Evolutionary conservation across 2,113 vertebrate genomes (phyloP).

Genomic region (Clinocottus analis): DNA sequence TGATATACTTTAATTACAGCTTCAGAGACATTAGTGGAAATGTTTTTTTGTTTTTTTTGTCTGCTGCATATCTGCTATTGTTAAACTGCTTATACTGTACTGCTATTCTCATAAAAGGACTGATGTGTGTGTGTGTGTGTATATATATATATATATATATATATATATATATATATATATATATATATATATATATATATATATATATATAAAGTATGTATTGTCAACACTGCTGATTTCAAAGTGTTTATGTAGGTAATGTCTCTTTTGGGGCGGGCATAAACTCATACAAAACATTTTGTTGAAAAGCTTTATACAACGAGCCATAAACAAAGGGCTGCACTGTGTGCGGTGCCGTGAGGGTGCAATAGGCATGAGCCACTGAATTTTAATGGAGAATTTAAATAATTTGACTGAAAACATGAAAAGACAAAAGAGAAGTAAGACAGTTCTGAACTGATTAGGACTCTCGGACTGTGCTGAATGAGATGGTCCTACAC

Average conservation of each 20-base stretch:
- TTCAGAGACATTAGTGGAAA: neutral
- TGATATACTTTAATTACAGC: neutral
- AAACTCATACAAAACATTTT: neutral
- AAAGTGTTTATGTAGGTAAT: no score
- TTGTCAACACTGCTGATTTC: neutral
- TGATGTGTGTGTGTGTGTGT: no score
- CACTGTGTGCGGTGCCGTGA: neutral
- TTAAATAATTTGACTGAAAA: neutral
- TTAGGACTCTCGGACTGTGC: neutral
- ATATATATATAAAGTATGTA: no score
- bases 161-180: no score
- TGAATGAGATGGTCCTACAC: no score
- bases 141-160: no score
- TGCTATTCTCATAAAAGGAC: no score
- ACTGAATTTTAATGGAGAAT: neutral
- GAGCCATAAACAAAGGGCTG: neutral
- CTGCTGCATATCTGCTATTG: neutral
- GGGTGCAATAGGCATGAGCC: neutral
- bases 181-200: no score
- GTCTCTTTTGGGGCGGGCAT: neutral
- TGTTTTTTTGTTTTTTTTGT: neutral
- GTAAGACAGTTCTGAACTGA: neutral
- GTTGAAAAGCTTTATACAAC: neutral
- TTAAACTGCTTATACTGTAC: no score
- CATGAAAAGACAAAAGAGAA: neutral